Evolutionary conservation across 2,888 invertebrate genomes (phyloP).

Genomic region (Philhelius pedissequus): DNA sequence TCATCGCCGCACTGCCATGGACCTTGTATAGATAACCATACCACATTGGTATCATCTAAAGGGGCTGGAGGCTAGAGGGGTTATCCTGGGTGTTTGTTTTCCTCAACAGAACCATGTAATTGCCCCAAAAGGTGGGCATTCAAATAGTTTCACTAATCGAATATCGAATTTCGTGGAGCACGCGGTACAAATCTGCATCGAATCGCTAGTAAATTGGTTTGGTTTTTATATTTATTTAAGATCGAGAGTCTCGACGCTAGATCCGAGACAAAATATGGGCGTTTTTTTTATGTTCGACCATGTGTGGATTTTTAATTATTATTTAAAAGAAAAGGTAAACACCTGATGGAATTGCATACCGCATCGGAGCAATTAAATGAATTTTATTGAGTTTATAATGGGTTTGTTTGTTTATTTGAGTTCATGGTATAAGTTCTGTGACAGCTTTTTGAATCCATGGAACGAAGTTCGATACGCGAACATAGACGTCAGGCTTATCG

Average conservation of each 20-base stretch:
- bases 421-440: conserved; percentile 69
- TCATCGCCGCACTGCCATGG: background rate
- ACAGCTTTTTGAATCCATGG: conserved; percentile 73
- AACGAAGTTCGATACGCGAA: conserved; percentile 76
- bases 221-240: background rate
- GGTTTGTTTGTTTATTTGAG: conserved; percentile 8
- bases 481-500: conserved; percentile 77
- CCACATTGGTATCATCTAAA: background rate
- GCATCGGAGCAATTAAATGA: conserved; percentile 21
- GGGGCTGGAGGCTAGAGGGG: background rate
- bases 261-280: conserved; percentile 17
- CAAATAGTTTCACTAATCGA: conserved; percentile 71
- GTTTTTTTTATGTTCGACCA: conserved; percentile 6
- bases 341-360: conserved; percentile 8
- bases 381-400: conserved; percentile 53
- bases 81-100: conserved; percentile 54
- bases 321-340: conserved; percentile 36
- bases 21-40: background rate
- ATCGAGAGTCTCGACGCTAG: too few species aligned
- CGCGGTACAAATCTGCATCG: conserved; percentile 59
- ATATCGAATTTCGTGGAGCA: conserved; percentile 73
- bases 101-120: conserved; percentile 49
- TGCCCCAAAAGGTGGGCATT: conserved; percentile 58
- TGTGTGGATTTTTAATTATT: conserved; percentile 60
- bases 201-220: conserved; percentile 64